Percentiles rank a stretch among this genome's conserved stretches.
Conservation (phyloP, 1,140 invertebrate species). For the Scylla paramamosain region DNA sequence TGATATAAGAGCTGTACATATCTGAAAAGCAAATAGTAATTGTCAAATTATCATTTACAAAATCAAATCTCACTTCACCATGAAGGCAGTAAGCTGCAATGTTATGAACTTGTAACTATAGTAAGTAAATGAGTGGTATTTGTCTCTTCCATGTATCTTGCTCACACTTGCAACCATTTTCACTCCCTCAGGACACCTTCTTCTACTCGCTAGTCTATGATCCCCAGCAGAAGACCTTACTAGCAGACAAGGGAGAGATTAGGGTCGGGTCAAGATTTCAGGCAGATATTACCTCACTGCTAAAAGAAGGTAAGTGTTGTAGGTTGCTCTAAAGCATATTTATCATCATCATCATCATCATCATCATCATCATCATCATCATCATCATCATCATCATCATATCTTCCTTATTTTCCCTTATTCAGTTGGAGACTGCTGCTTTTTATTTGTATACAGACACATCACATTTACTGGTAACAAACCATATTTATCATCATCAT, state of each 20-base stretch:
- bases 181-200: constrained; percentile 92
- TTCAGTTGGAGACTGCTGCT: too few relatives aligned
- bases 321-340: background rate
- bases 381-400: too few relatives aligned
- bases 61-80: too few relatives aligned
- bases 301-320: constrained; percentile 74
- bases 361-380: too few relatives aligned
- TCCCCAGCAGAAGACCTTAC: constrained; percentile 97
- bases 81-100: too few relatives aligned
- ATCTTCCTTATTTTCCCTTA: constrained; percentile 1
- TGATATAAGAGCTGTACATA: too few relatives aligned
- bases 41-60: too few relatives aligned
- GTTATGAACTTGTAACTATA: too few relatives aligned
- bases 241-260: constrained; percentile 98
- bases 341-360: background rate
- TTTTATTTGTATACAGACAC: too few relatives aligned
- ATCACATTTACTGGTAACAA: too few relatives aligned
- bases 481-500: background rate
- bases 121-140: too few relatives aligned
- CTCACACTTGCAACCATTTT: constrained; percentile 75
- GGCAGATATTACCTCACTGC: constrained; percentile 86
- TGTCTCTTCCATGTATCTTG: background rate
- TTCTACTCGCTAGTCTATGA: constrained; percentile 99
- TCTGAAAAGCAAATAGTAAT: too few relatives aligned
- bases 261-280: constrained; percentile 97